These are phyloP conservation scores for Ectemnius continuus DNA, from an alignment of 2,888 invertebrate species.

Conservation along the genomic window DNA sequence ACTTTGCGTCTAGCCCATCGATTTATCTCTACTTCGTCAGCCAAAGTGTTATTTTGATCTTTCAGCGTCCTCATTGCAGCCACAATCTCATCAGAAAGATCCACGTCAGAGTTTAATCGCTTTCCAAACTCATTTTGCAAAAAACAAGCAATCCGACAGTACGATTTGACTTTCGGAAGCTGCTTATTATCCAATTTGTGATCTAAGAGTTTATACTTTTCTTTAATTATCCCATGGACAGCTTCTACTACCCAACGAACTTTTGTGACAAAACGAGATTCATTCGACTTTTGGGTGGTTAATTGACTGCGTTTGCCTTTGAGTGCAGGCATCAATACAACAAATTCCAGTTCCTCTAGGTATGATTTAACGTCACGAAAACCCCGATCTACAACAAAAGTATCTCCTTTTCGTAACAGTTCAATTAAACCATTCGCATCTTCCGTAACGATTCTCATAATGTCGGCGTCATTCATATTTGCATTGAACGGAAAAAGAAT, in stretches of 20 bases:
- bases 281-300: constrained; percentile 52
- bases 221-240: constrained; percentile 52
- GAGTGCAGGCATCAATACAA: constrained; percentile 50
- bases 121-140: constrained; percentile 9
- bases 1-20: neutral
- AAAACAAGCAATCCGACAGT: neutral
- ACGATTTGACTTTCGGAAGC: neutral
- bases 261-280: constrained; percentile 31
- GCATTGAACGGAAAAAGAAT: constrained; percentile 52
- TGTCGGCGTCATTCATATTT: constrained; percentile 59
- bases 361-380: constrained; percentile 52
- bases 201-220: constrained; percentile 44
- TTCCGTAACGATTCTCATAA: constrained; percentile 50
- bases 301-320: constrained; percentile 58
- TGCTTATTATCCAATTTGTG: neutral
- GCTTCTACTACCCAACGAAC: constrained; percentile 48
- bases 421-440: constrained; percentile 44
- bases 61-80: neutral
- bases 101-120: constrained; percentile 6
- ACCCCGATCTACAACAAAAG: constrained; percentile 58
- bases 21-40: neutral
- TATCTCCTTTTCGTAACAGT: constrained; percentile 48
- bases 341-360: constrained; percentile 33
- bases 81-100: neutral
- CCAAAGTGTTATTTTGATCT: constrained; percentile 8